Conservation (phyloP, 2,888 invertebrate genomes). For the Eupeodes luniger region DNA sequence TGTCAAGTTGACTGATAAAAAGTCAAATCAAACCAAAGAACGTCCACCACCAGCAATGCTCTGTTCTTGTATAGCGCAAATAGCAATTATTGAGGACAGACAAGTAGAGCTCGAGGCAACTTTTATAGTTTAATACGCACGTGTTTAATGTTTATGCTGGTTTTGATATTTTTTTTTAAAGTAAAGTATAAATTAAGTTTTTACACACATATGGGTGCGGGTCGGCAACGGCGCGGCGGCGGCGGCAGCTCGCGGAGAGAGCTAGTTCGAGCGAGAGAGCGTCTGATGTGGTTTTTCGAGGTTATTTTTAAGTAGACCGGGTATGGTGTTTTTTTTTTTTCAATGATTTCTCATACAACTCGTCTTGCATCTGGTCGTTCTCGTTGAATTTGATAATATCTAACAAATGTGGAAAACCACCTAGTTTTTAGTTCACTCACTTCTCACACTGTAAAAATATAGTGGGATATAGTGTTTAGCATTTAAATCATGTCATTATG, state of each 20-base stretch:
- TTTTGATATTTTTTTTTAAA: constrained; percentile 2
- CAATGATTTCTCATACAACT: not conserved
- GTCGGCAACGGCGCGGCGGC: not conserved
- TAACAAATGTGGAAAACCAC: constrained; percentile 38
- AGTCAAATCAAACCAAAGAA: constrained; percentile 29
- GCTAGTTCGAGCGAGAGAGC: not conserved
- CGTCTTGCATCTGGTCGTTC: constrained; percentile 21
- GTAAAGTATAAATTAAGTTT: not conserved
- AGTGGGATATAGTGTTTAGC: constrained; percentile 1
- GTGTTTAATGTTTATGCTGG: constrained; percentile 22
- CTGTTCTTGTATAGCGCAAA: no score
- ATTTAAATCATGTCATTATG: constrained; percentile 27
- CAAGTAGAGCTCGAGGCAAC: constrained; percentile 18
- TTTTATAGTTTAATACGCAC: constrained; percentile 19
- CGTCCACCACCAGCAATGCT: not conserved
- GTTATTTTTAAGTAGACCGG: constrained; percentile 20
- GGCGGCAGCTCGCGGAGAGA: not conserved
- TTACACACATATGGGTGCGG: not conserved
- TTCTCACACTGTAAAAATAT: no score
- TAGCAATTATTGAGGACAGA: constrained; percentile 5
- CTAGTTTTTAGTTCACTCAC: not conserved
- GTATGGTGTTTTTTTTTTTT: constrained; percentile 13
- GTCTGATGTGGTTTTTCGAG: constrained; percentile 15
- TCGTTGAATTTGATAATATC: constrained; percentile 33
- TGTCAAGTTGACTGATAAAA: constrained; percentile 24